phyloP scores from a whole-genome alignment of 2,888 invertebrate species.

The Melieria crassipennis region DNA sequence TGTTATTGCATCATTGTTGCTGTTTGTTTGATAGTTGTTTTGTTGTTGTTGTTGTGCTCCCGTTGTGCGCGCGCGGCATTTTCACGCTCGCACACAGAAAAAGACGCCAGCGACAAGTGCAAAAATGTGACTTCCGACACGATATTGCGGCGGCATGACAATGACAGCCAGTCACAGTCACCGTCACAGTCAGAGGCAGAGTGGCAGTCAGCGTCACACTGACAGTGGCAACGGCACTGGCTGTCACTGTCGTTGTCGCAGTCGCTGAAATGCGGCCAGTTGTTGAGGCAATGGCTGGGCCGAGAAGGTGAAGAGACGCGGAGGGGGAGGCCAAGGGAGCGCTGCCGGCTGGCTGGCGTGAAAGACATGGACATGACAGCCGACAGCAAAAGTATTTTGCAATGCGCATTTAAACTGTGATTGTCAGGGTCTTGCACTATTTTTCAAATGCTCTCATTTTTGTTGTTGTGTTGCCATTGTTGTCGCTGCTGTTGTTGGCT shows the following conservation, averaged over 20 bases:
- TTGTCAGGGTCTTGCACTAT: constrained; percentile 41
- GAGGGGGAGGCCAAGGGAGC: constrained; percentile 13
- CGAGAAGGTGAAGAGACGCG: no score
- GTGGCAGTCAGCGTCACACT: constrained; percentile 25
- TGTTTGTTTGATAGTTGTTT: no score
- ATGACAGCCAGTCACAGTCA: constrained; percentile 29
- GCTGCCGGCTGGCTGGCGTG: constrained; percentile 29
- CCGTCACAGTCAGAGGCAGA: constrained; percentile 26
- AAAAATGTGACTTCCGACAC: constrained; percentile 41
- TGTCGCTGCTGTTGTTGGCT: constrained; percentile 3
- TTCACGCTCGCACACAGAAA: constrained; percentile 15
- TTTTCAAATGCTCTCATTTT: constrained; percentile 23
- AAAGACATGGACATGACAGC: constrained; percentile 36
- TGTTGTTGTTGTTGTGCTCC: neutral
- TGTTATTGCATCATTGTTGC: no score
- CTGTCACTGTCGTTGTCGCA: no score
- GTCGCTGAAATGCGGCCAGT: no score
- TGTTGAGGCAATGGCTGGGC: no score
- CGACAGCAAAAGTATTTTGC: constrained; percentile 37
- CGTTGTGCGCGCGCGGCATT: constrained; percentile 15
- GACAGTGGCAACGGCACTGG: constrained; percentile 6
- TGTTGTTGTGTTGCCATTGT: constrained; percentile 4
- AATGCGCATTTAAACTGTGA: constrained; percentile 37
- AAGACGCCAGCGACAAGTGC: constrained; percentile 32
- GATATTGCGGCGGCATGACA: constrained; percentile 37